These are phyloP conservation scores for Crematogaster levior DNA, from an alignment of 2,888 invertebrate species.

Conservation along the genomic window DNA sequence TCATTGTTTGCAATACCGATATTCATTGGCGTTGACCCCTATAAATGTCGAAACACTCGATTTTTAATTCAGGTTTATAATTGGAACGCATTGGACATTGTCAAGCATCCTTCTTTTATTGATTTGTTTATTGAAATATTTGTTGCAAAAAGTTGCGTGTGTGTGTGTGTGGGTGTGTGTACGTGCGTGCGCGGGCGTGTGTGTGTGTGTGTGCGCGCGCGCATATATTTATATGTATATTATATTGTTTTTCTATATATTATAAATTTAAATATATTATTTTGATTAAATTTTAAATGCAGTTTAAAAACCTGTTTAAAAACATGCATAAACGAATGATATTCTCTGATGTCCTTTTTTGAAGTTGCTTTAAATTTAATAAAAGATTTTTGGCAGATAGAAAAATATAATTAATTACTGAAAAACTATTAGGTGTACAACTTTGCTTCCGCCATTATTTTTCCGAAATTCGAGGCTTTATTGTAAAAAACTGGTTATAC, in stretches of 20 bases:
- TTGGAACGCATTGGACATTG: not conserved
- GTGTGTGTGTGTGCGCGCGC: too few relatives aligned
- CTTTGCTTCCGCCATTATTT: too few relatives aligned
- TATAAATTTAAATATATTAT: not conserved
- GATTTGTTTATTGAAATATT: constrained; percentile 23
- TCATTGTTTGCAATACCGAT: not conserved
- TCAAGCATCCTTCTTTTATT: not conserved
- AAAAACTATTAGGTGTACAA: too few relatives aligned
- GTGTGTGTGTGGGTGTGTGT: too few relatives aligned
- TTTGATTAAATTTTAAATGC: not conserved
- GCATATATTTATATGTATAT: too few relatives aligned
- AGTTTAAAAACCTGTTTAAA: not conserved
- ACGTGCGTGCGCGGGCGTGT: too few relatives aligned
- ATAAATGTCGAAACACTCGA: not conserved
- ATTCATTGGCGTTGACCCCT: not conserved
- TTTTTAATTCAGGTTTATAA: constrained; percentile 36
- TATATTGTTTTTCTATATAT: not conserved
- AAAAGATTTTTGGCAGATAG: not conserved
- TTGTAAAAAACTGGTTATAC: too few relatives aligned
- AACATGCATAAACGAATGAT: not conserved
- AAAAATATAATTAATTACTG: not conserved
- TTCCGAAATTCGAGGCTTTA: too few relatives aligned
- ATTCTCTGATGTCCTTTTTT: not conserved
- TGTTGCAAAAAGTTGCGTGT: not conserved
- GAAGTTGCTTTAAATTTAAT: not conserved